Conservation (phyloP, 2,888 invertebrate genomes). For the Eupithecia pulchellata region DNA sequence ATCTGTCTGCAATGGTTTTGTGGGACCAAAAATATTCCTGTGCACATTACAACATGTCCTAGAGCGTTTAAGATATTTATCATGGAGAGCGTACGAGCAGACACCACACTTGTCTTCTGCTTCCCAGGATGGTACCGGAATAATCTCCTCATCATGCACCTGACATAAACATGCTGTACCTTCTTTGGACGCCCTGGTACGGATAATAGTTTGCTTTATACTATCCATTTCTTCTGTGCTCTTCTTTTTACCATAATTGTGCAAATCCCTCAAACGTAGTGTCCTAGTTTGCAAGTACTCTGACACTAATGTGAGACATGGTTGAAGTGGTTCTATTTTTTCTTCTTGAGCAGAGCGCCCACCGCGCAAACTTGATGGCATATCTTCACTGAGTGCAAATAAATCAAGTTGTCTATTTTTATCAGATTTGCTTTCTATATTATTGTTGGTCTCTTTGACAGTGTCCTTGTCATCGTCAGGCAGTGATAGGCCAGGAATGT, state of each 20-base stretch:
- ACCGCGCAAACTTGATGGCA: slow-evolving; percentile 74
- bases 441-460: slow-evolving; percentile 56
- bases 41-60: slow-evolving; percentile 24
- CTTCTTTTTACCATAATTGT: slow-evolving; percentile 52
- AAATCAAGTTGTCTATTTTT: slow-evolving; percentile 66
- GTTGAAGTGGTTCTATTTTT: slow-evolving; percentile 50
- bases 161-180: slow-evolving; percentile 72
- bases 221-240: slow-evolving; percentile 67
- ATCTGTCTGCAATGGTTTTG: slow-evolving; percentile 49
- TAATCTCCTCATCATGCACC: slow-evolving; percentile 71
- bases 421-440: slow-evolving; percentile 57
- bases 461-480: slow-evolving; percentile 64
- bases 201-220: slow-evolving; percentile 71
- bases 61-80: slow-evolving; percentile 30
- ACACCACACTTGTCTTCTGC: slow-evolving; percentile 59
- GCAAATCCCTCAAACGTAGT: slow-evolving; percentile 67
- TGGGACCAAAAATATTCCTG: slow-evolving; percentile 54
- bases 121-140: slow-evolving; percentile 74
- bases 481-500: slow-evolving; percentile 62
- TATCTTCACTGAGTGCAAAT: slow-evolving; percentile 79
- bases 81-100: slow-evolving; percentile 47
- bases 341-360: slow-evolving; percentile 53
- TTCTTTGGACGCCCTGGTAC: slow-evolving; percentile 66
- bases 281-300: slow-evolving; percentile 74
- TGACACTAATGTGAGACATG: slow-evolving; percentile 71